Conservation (phyloP, 23 tunicate species). For the Ciona savignyi region DNA sequence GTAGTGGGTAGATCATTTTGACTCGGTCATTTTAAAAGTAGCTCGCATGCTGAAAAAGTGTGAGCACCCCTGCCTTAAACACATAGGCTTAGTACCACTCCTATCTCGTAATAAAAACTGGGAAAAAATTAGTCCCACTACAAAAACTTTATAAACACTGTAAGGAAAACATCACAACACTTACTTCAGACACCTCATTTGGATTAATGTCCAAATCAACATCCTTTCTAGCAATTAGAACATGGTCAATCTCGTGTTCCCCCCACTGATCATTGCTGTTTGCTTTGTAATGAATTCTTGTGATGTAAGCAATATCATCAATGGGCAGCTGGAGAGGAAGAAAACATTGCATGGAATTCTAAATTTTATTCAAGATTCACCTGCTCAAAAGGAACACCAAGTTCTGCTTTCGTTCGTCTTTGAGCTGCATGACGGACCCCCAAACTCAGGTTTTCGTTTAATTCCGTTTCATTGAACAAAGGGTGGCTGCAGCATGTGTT, state of each 20-base stretch:
- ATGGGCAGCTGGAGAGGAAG: slow-evolving; percentile 32
- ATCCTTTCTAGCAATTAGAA: slow-evolving; percentile 36
- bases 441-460: slow-evolving; percentile 25
- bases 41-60: too few species aligned
- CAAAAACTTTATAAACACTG: too few species aligned
- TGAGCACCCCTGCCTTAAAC: too few species aligned
- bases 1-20: too few species aligned
- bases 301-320: slow-evolving; percentile 25
- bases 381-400: slow-evolving; percentile 52
- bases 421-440: slow-evolving; percentile 87
- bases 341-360: too few species aligned
- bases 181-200: slow-evolving; percentile 59
- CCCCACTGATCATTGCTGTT: slow-evolving; percentile 41
- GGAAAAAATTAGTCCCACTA: too few species aligned
- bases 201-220: slow-evolving; percentile 23
- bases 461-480: slow-evolving; percentile 25
- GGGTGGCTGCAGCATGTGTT: slow-evolving; percentile 99
- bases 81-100: too few species aligned
- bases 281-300: slow-evolving; percentile 57
- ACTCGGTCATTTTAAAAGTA: too few species aligned
- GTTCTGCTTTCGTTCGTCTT: slow-evolving; percentile 43
- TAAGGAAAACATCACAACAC: too few species aligned
- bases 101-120: too few species aligned
- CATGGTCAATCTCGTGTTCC: slow-evolving; percentile 69
- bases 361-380: too few species aligned